Base-by-base conservation (phyloP, 53 echinoderm and acorn worm species). In the Luidia sarsii region DNA sequence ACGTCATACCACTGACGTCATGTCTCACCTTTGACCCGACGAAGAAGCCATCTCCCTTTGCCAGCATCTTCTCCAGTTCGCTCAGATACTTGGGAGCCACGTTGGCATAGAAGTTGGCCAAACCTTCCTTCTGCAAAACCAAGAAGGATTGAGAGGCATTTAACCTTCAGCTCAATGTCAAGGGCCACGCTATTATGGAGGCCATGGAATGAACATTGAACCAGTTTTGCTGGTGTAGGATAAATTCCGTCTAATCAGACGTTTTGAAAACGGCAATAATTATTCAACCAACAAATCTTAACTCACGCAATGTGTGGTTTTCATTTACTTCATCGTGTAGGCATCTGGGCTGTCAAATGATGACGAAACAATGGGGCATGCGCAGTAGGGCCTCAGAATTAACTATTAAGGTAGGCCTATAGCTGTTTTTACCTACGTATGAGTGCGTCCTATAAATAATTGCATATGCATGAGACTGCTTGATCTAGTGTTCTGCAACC, bases 1-100 rank as follows among this genome's bases (percentile, higher is more conserved):
- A n/a, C n/a, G n/a, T n/a, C n/a, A n/a, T n/a, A n/a, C n/a, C n/a
- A n/a, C n/a, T n/a, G n/a, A n/a, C n/a, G n/a, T n/a, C n/a, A n/a
- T n/a, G n/a, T n/a, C n/a, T n/a, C 43, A 77, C 77, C 61, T 60
- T 61, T 2, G 39, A 30, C 3, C 77, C 77, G 31, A 77, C 61
- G 32, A 77, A 77, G 77, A 77, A 77, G 14, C 77, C 77, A 33
- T 77, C 60, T 7, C 77, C 62, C 20, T 45, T 39, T 29, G 14
- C 11, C 61, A 77, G 46, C 46, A 38, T 7, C 6, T 77, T 43
- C 20, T 77, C 77, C 35, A 77, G 77, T 13, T 10, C 59, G 19
- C 20, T 15, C 30, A 77, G 37, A 30, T 4, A 77, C 33, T 21
- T 60, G 9, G 59, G 77, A 7, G 77, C 61, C 32, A 28, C 61